Percentiles rank a stretch among this genome's conserved stretches.
Evolutionary conservation across 2,797 vertebrate genomes (phyloP).

Genomic region (Chaenodraco wilsoni): DNA sequence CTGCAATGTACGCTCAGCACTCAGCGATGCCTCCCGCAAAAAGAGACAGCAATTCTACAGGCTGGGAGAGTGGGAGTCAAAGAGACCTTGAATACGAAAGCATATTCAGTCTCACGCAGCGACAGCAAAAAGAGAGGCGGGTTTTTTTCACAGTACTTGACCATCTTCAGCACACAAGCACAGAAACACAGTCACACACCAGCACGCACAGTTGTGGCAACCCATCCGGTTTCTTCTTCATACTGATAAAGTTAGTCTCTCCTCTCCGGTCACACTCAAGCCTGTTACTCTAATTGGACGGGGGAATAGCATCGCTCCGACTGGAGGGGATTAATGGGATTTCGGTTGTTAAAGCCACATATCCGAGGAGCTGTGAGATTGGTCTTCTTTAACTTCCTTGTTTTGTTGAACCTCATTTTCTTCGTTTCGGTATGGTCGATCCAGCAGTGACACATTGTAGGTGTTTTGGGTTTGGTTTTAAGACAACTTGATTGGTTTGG

Average conservation of each 20-base stretch:
- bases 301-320: constrained; percentile 16
- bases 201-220: constrained; percentile 57
- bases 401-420: constrained; percentile 14
- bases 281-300: constrained; percentile 25
- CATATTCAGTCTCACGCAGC: constrained; percentile 46
- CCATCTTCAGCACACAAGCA: constrained; percentile 68
- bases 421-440: constrained; percentile 18
- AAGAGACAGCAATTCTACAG: constrained; percentile 66
- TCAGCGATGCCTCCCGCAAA: constrained; percentile 41
- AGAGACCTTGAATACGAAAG: constrained; percentile 55
- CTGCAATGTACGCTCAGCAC: constrained; percentile 57
- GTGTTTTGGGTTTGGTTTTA: constrained; percentile 31
- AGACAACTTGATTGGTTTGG: constrained; percentile 52
- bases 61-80: constrained; percentile 51
- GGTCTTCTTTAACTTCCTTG: constrained; percentile 12
- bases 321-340: constrained; percentile 7
- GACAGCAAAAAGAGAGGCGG: constrained; percentile 54
- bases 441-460: constrained; percentile 18
- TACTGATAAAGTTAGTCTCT: constrained; percentile 38
- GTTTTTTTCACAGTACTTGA: constrained; percentile 74
- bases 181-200: constrained; percentile 60
- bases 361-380: constrained; percentile 14
- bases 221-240: constrained; percentile 48
- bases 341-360: constrained; percentile 31
- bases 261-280: constrained; percentile 30